phyloP scores from a whole-genome alignment of 2,797 vertebrate genomes.

The Eospalax fontanierii region DNA sequence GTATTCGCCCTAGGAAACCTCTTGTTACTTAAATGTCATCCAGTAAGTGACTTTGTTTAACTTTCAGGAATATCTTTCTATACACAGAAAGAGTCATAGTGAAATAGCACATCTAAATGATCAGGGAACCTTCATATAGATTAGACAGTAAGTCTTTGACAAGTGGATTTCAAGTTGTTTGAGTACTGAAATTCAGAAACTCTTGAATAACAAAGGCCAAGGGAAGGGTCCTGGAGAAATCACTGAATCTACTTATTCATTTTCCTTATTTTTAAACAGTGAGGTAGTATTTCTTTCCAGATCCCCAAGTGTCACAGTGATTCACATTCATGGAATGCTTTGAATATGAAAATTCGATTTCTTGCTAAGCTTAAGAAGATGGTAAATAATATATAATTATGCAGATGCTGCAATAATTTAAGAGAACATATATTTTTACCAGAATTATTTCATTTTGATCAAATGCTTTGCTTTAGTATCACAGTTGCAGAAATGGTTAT shows the following conservation, averaged over 20 bases:
- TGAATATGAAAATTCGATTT: constrained; percentile 69
- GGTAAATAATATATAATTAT: constrained; percentile 48
- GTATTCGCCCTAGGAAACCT: constrained; percentile 71
- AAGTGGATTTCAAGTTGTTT: constrained; percentile 55
- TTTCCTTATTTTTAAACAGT: constrained; percentile 58
- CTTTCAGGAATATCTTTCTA: constrained; percentile 76
- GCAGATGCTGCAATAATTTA: constrained; percentile 38
- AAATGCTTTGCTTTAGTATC: constrained; percentile 62
- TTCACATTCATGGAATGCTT: constrained; percentile 60
- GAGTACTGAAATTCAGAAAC: constrained; percentile 48
- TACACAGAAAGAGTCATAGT: constrained; percentile 77
- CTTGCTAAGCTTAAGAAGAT: constrained; percentile 59
- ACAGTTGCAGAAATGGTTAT: constrained; percentile 50
- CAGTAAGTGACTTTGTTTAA: constrained; percentile 74
- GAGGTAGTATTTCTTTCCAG: constrained; percentile 57
- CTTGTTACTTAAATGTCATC: constrained; percentile 72
- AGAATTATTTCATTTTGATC: constrained; percentile 54
- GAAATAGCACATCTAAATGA: constrained; percentile 68
- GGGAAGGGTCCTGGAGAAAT: constrained; percentile 42
- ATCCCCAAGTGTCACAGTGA: constrained; percentile 24
- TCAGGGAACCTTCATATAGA: constrained; percentile 69
- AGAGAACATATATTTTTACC: constrained; percentile 12
- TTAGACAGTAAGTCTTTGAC: constrained; percentile 30
- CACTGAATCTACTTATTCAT: constrained; percentile 41
- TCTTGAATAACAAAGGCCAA: constrained; percentile 23